These are phyloP conservation scores for Azorinus chamasolen DNA, from an alignment of 2,888 invertebrate genomes.

Conservation along the genomic window DNA sequence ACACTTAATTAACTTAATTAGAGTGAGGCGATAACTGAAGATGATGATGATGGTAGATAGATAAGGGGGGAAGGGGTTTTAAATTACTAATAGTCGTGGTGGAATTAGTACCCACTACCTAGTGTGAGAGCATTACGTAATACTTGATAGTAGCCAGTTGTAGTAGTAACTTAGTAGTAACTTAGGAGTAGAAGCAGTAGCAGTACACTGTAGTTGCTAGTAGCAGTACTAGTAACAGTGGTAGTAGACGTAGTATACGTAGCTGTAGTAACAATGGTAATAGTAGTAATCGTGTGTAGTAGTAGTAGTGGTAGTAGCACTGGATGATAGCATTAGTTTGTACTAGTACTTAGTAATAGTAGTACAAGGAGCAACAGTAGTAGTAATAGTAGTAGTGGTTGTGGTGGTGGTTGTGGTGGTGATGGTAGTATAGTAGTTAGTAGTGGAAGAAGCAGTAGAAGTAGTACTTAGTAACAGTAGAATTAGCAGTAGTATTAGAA, in stretches of 20 bases:
- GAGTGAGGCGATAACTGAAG: no score
- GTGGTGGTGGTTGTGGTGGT: background rate
- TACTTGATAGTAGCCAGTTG: no score
- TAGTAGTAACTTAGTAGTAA: no score
- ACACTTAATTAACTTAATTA: no score
- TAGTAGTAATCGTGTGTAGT: background rate
- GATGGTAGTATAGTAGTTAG: background rate
- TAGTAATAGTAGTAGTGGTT: background rate
- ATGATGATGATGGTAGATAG: no score
- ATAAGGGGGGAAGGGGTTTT: no score
- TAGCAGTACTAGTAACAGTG: background rate
- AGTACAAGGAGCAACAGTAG: background rate
- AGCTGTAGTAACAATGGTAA: background rate
- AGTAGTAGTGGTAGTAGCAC: background rate
- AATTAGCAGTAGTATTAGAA: background rate
- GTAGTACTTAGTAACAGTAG: background rate
- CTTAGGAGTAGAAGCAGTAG: background rate
- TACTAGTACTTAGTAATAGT: no score
- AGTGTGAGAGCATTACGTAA: no score
- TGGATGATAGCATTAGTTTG: no score
- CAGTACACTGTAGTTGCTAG: background rate
- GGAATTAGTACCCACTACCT: no score
- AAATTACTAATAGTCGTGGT: no score
- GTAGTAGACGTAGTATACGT: background rate
- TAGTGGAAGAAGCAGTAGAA: constrained; percentile 2